A percentile compares a stretch with the other conserved stretches of the same genome.
These are phyloP conservation scores for Diplazon laetatorius DNA, from an alignment of 2,888 invertebrate genomes.

Conservation along the genomic window DNA sequence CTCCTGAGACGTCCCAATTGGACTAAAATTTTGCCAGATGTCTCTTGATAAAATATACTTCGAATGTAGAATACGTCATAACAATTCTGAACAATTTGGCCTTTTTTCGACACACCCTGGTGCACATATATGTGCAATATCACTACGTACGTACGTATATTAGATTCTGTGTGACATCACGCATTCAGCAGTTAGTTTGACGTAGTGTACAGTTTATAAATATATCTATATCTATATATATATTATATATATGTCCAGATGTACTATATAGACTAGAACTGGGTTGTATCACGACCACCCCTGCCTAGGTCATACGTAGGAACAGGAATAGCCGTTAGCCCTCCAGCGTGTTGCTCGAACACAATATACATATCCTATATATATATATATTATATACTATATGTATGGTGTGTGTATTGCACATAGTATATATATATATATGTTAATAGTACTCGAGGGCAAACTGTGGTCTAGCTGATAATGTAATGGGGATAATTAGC, in stretches of 20 bases:
- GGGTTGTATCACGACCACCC: conserved; percentile 22
- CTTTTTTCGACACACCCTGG: neutral
- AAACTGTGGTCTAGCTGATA: conserved; percentile 46
- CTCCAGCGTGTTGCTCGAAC: conserved; percentile 22
- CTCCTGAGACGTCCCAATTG: too few species aligned
- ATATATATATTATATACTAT: conserved; percentile 34
- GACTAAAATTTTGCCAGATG: too few species aligned
- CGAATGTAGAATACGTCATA: too few species aligned
- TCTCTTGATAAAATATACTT: too few species aligned
- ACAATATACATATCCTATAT: conserved; percentile 33
- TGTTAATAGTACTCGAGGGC: conserved; percentile 24
- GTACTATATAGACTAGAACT: conserved; percentile 25
- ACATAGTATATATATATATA: conserved; percentile 38
- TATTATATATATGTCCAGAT: conserved; percentile 5
- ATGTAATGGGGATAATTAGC: conserved; percentile 52
- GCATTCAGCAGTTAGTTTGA: conserved; percentile 25
- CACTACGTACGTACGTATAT: neutral
- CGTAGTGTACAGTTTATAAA: conserved; percentile 2
- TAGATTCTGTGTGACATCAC: conserved; percentile 30
- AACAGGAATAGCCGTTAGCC: conserved; percentile 2
- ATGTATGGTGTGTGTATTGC: too few species aligned
- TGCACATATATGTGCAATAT: neutral
- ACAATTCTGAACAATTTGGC: too few species aligned
- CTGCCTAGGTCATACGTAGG: conserved; percentile 27
- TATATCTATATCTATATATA: too few species aligned